phyloP scores from a whole-genome alignment of 2,888 invertebrate species.

The Andrena dorsata region DNA sequence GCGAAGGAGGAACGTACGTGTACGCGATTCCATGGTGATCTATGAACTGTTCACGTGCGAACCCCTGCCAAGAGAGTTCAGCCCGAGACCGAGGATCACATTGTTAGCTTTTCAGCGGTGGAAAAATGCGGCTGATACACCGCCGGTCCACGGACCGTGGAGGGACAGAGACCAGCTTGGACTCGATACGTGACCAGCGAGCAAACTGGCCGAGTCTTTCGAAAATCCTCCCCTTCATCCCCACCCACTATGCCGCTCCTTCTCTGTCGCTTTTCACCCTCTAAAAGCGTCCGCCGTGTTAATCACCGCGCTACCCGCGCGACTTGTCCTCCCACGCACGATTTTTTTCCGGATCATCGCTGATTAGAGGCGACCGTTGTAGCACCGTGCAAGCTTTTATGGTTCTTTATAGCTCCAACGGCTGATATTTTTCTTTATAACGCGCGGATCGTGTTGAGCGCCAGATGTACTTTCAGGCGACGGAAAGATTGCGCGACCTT shows the following conservation, averaged over 20 bases:
- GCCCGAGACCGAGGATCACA: constrained; percentile 72
- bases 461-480: constrained; percentile 23
- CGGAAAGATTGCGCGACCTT: constrained; percentile 24
- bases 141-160: constrained; percentile 44
- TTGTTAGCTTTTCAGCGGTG: constrained; percentile 72
- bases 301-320: constrained; percentile 44
- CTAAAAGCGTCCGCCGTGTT: constrained; percentile 41
- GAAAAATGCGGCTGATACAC: constrained; percentile 73
- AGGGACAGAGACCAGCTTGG: constrained; percentile 4
- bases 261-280: constrained; percentile 12
- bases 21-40: constrained; percentile 38
- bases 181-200: constrained; percentile 58
- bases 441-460: constrained; percentile 24
- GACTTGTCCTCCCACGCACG: constrained; percentile 5
- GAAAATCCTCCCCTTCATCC: constrained; percentile 44
- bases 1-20: constrained; percentile 9
- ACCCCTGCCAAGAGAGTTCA: constrained; percentile 27
- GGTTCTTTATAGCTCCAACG: constrained; percentile 29
- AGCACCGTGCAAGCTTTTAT: constrained; percentile 36
- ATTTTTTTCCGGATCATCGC: constrained; percentile 58
- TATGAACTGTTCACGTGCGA: constrained; percentile 54
- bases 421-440: constrained; percentile 42
- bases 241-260: constrained; percentile 17
- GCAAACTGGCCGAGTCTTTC: constrained; percentile 40
- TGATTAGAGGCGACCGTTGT: constrained; percentile 53